phyloP scores from a whole-genome alignment of 2,797 vertebrate species.

The Australoheros facetus region DNA sequence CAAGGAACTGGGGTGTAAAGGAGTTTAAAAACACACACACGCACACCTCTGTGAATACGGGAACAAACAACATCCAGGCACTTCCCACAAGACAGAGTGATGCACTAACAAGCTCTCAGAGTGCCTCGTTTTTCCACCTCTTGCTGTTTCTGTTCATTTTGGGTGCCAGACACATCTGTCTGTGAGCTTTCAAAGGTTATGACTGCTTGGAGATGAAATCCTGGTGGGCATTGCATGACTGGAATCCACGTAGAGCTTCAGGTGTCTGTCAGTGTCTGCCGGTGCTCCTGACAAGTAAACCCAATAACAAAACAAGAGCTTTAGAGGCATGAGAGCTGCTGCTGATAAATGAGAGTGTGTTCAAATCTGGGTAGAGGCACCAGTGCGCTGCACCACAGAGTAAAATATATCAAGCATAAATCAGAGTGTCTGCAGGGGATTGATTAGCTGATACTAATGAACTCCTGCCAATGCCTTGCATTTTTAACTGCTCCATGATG shows the following conservation, averaged over 20 bases:
- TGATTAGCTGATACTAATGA: conserved; percentile 8
- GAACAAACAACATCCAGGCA: conserved; percentile 26
- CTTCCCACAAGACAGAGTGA: conserved; percentile 43
- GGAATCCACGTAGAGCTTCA: conserved; percentile 40
- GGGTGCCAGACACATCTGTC: conserved; percentile 59
- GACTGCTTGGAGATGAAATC: conserved; percentile 49
- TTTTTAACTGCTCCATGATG: conserved; percentile 4
- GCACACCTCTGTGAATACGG: conserved; percentile 13
- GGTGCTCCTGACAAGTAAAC: conserved; percentile 27
- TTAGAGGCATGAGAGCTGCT: background rate
- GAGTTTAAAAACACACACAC: conserved; percentile 8
- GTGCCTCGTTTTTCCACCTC: conserved; percentile 48
- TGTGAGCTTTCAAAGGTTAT: conserved; percentile 24
- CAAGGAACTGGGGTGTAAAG: background rate
- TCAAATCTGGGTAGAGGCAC: conserved; percentile 2
- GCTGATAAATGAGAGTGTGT: background rate
- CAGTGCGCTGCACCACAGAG: background rate
- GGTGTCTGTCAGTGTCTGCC: conserved; percentile 12
- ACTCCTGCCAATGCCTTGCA: background rate
- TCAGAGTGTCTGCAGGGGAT: conserved; percentile 6
- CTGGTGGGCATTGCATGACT: conserved; percentile 46
- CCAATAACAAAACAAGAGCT: conserved; percentile 23
- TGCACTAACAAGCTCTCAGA: conserved; percentile 62
- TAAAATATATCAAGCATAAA: conserved; percentile 9
- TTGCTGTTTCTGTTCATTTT: conserved; percentile 39